Percentiles rank a stretch among this genome's conserved stretches.
These are phyloP conservation scores for Semotilus atromaculatus DNA, from an alignment of 2,797 vertebrate species.

Conservation along the genomic window DNA sequence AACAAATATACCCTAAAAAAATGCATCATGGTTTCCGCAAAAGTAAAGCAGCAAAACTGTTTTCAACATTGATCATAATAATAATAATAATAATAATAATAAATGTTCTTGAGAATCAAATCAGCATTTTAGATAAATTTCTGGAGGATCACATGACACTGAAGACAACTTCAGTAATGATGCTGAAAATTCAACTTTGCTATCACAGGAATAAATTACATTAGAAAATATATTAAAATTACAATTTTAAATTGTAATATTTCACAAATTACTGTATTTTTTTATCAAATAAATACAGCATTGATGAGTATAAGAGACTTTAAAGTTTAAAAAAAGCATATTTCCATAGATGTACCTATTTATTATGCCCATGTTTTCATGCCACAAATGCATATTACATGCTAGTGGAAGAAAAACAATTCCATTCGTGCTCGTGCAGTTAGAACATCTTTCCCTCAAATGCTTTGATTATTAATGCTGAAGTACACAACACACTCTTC, in stretches of 20 bases:
- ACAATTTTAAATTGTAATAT: background rate
- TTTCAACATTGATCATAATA: background rate
- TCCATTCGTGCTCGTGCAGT: background rate
- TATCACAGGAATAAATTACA: background rate
- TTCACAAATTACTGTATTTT: background rate
- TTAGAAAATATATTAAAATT: background rate
- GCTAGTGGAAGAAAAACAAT: background rate
- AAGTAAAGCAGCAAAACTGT: background rate
- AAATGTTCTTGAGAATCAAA: background rate
- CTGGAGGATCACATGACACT: background rate
- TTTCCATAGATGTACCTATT: background rate
- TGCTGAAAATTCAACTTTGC: background rate
- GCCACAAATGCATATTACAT: background rate
- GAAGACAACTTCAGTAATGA: background rate
- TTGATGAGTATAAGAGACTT: background rate
- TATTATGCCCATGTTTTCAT: background rate
- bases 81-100: background rate
- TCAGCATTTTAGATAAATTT: background rate
- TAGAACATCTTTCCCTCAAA: background rate
- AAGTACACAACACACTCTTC: background rate
- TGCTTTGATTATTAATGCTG: slow-evolving; percentile 15
- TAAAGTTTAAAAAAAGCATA: background rate
- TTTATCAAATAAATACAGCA: background rate
- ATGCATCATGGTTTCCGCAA: background rate
- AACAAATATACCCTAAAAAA: background rate